Evolutionary conservation across 2,888 invertebrate species (phyloP).

Genomic region (Sicus ferrugineus): DNA sequence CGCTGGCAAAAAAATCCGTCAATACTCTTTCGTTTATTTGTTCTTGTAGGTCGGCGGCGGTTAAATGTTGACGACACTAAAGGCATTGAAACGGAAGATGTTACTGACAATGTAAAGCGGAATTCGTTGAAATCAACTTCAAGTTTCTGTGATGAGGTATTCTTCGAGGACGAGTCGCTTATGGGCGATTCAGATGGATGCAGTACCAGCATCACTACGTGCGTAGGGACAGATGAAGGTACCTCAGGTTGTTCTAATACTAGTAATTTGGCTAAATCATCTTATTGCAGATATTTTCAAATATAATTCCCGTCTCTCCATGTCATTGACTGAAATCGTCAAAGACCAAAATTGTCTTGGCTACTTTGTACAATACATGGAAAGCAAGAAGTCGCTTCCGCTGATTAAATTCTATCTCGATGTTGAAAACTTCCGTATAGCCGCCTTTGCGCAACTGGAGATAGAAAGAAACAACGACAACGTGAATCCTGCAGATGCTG

Average conservation of each 20-base stretch:
- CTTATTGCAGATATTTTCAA: slow-evolving; percentile 52
- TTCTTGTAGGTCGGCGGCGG: slow-evolving; percentile 22
- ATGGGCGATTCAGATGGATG: neutral
- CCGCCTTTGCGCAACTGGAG: slow-evolving; percentile 54
- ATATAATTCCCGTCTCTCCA: slow-evolving; percentile 70
- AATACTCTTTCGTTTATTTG: neutral
- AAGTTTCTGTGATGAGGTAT: slow-evolving; percentile 58
- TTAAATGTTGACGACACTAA: slow-evolving; percentile 34
- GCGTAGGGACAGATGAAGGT: slow-evolving; percentile 20
- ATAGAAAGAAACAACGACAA: slow-evolving; percentile 39
- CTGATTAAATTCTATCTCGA: slow-evolving; percentile 81
- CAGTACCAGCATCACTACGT: slow-evolving; percentile 1
- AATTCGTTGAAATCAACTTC: slow-evolving; percentile 57
- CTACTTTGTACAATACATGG: slow-evolving; percentile 87
- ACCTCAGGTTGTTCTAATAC: neutral
- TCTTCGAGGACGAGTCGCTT: slow-evolving; percentile 47
- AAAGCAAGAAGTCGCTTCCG: slow-evolving; percentile 73
- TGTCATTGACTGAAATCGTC: slow-evolving; percentile 78
- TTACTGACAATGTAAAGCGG: slow-evolving; percentile 45
- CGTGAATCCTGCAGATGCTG: slow-evolving; percentile 15
- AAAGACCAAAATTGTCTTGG: slow-evolving; percentile 80
- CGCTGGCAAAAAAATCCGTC: neutral
- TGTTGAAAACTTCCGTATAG: slow-evolving; percentile 72
- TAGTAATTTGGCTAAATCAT: too few relatives aligned
- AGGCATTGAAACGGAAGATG: neutral